Evolutionary conservation across 2,888 invertebrate genomes (phyloP).

Genomic region (Stramonita haemastoma): DNA sequence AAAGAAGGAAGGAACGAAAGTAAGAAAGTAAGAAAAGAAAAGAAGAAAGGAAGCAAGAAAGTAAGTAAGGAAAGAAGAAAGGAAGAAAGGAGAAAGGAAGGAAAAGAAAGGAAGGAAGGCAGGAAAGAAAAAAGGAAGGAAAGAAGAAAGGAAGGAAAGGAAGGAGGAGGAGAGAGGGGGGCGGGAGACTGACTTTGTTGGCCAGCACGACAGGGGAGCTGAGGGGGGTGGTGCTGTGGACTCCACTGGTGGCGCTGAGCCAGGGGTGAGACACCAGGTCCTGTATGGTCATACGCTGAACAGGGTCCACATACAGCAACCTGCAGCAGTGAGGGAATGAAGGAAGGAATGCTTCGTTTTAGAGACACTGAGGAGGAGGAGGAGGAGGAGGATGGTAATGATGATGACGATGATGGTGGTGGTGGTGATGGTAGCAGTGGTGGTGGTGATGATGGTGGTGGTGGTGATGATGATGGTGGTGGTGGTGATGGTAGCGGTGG

Average conservation of each 20-base stretch:
- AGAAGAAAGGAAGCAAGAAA: background rate
- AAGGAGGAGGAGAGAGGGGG: background rate
- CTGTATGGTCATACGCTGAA: conserved; percentile 65
- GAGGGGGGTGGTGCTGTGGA: conserved; percentile 62
- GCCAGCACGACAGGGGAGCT: conserved; percentile 70
- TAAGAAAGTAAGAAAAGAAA: background rate
- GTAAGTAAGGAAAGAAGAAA: background rate
- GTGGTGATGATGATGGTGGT: too few relatives aligned
- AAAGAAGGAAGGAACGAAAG: background rate
- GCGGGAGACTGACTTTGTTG: conserved; percentile 61
- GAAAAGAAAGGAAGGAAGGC: background rate
- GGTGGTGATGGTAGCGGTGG: too few relatives aligned
- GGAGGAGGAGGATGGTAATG: too few relatives aligned
- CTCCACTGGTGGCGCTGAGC: conserved; percentile 64
- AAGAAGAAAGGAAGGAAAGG: background rate
- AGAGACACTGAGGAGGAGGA: too few relatives aligned
- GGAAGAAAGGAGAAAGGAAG: background rate
- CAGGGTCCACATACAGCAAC: conserved; percentile 71
- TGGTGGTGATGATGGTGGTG: too few relatives aligned
- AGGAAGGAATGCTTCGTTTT: conserved; percentile 13
- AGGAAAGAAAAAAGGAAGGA: background rate
- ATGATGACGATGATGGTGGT: too few relatives aligned
- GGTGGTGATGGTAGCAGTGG: too few relatives aligned
- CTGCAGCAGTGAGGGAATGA: conserved; percentile 59
- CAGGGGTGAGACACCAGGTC: conserved; percentile 67